Conservation (phyloP, 1,140 invertebrate genomes). For the Pogonomyrmex californicus region DNA sequence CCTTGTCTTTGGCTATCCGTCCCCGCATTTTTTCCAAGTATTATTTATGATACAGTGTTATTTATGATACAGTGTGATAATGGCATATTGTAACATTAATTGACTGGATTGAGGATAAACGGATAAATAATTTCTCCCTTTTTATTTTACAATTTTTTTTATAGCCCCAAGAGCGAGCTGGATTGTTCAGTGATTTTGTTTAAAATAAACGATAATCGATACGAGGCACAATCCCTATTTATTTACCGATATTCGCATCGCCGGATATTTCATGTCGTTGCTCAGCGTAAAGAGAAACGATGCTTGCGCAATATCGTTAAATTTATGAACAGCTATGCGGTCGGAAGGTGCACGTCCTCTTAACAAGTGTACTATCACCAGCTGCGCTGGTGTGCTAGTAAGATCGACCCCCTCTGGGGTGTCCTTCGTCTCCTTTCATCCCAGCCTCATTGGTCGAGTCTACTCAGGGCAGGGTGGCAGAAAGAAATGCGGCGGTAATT, state of each 20-base stretch:
- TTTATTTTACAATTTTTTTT: not conserved
- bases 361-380: conserved; percentile 53
- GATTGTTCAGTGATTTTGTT: not conserved
- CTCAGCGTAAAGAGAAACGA: conserved; percentile 48
- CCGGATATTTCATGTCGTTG: conserved; percentile 49
- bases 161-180: not conserved
- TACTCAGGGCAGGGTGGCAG: not conserved
- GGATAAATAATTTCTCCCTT: not conserved
- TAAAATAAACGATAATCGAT: conserved; percentile 42
- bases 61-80: not conserved
- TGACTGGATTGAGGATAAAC: not conserved
- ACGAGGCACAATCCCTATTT: conserved; percentile 35
- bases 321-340: conserved; percentile 48
- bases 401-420: conserved; percentile 33
- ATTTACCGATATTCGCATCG: conserved; percentile 39
- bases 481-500: conserved; percentile 50
- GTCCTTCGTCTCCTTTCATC: conserved; percentile 57
- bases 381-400: not conserved
- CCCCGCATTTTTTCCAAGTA: not conserved
- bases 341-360: conserved; percentile 15
- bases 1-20: not conserved
- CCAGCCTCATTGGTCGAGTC: conserved; percentile 51
- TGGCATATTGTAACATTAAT: not conserved
- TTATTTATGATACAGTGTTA: not conserved
- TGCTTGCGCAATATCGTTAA: conserved; percentile 29